phyloP scores from a whole-genome alignment of 2,797 vertebrate genomes.

The Myripristis murdjan region DNA sequence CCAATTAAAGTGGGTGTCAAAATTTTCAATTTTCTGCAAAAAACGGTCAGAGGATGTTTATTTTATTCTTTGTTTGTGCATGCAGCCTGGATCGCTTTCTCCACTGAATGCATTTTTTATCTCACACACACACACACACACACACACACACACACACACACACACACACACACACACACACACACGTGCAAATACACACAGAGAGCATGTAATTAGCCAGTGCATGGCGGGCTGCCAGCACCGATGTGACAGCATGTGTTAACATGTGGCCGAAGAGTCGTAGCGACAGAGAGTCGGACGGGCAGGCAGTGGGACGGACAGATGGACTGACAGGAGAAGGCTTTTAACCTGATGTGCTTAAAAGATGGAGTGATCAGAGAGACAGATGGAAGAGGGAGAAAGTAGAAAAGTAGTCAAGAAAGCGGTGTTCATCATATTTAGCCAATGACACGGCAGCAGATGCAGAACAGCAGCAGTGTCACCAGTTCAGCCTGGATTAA shows the following conservation, averaged over 20 bases:
- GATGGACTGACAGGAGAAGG: constrained; percentile 16
- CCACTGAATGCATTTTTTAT: constrained; percentile 13
- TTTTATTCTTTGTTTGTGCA: constrained; percentile 25
- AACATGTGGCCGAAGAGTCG: constrained; percentile 35
- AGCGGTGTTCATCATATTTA: constrained; percentile 3
- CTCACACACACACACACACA: constrained; percentile 26
- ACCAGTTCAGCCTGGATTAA: constrained; percentile 26
- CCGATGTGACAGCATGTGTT: constrained; percentile 32
- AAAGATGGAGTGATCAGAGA: constrained; percentile 15
- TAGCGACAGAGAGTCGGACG: constrained; percentile 14
- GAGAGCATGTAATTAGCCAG: constrained; percentile 43
- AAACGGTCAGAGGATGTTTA: constrained; percentile 35
- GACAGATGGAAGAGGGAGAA: constrained; percentile 10
- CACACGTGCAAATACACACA: constrained; percentile 22
- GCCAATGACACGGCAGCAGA: constrained; percentile 1
- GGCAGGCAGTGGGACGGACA: constrained; percentile 5
- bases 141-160: constrained; percentile 19
- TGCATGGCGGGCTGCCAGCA: constrained; percentile 41
- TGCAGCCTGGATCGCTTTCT: constrained; percentile 15
- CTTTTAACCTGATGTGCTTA: constrained; percentile 32
- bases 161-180: constrained; percentile 11
- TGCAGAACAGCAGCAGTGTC: not conserved
- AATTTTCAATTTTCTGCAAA: constrained; percentile 38
- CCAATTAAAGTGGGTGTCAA: constrained; percentile 71
- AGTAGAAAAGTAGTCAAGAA: constrained; percentile 8